Conservation (phyloP, 2,797 vertebrate genomes). For the Anisognathus igniventris region DNA sequence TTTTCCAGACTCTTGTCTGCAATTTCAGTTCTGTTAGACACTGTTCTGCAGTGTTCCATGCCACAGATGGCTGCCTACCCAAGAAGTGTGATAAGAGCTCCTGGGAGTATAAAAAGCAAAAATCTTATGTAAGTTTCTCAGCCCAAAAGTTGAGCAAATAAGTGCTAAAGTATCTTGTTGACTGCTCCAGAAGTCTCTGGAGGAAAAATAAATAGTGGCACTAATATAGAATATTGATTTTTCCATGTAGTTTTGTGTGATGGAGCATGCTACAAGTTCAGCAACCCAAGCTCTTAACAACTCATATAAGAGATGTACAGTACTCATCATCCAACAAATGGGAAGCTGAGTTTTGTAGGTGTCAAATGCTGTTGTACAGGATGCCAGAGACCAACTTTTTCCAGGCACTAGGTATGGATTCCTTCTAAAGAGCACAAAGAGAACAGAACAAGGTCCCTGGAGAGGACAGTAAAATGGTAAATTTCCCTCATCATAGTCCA, state of each 20-base stretch:
- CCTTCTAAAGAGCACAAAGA: not conserved
- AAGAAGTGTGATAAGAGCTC: not conserved
- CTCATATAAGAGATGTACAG: not conserved
- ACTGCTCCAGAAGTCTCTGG: not conserved
- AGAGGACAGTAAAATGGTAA: not conserved
- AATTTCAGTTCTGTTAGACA: slow-evolving; percentile 15
- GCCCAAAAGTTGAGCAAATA: slow-evolving; percentile 34
- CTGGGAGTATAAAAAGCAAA: slow-evolving; percentile 44
- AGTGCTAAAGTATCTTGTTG: not conserved
- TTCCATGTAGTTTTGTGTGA: not conserved
- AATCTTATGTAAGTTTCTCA: slow-evolving; percentile 12
- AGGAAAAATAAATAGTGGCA: not conserved
- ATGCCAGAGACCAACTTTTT: not conserved
- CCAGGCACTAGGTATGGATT: not conserved
- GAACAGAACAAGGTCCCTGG: not conserved
- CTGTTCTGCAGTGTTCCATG: not conserved
- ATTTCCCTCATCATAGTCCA: slow-evolving; percentile 30
- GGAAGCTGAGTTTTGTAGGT: not conserved
- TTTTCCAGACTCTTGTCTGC: not conserved
- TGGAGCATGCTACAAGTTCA: not conserved
- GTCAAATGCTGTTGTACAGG: not conserved
- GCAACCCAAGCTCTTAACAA: not conserved
- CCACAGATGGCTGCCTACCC: slow-evolving; percentile 47
- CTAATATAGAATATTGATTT: not conserved
- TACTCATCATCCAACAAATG: not conserved